A percentile compares a stretch with the other conserved stretches of the same genome.
phyloP scores from a whole-genome alignment of 2,113 vertebrate genomes.

The Propithecus coquereli region DNA sequence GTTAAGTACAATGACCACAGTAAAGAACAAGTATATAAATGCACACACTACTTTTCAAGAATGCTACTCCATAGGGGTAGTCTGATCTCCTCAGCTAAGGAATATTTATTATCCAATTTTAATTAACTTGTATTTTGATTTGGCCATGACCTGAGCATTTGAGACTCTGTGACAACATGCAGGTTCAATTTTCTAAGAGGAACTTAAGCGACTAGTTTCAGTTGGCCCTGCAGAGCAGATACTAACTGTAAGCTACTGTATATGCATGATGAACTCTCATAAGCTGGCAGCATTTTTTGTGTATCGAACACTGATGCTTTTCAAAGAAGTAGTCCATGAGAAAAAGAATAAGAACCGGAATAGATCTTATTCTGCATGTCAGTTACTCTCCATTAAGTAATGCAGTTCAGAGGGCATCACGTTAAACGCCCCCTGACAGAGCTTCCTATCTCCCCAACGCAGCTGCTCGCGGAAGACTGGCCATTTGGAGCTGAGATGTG shows the following conservation, averaged over 20 bases:
- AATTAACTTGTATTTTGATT: background rate
- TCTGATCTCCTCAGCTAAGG: background rate
- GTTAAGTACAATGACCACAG: background rate
- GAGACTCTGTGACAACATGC: background rate
- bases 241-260: background rate
- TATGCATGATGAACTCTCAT: background rate
- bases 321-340: background rate
- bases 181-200: background rate
- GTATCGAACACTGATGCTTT: background rate
- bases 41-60: background rate
- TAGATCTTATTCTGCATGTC: background rate
- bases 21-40: background rate
- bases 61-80: background rate
- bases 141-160: background rate
- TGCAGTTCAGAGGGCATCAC: background rate
- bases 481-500: constrained; percentile 92
- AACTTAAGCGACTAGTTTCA: background rate
- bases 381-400: background rate
- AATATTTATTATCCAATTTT: background rate
- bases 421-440: background rate
- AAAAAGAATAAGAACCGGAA: background rate
- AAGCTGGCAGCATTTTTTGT: background rate
- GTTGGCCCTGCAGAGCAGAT: background rate
- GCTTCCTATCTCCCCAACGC: constrained; percentile 66
- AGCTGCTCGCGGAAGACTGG: constrained; percentile 95